Evolutionary conservation across 2,888 invertebrate species (phyloP), one percentile per base, ranked within the genome.

Genomic region (Tachina lurida): DNA sequence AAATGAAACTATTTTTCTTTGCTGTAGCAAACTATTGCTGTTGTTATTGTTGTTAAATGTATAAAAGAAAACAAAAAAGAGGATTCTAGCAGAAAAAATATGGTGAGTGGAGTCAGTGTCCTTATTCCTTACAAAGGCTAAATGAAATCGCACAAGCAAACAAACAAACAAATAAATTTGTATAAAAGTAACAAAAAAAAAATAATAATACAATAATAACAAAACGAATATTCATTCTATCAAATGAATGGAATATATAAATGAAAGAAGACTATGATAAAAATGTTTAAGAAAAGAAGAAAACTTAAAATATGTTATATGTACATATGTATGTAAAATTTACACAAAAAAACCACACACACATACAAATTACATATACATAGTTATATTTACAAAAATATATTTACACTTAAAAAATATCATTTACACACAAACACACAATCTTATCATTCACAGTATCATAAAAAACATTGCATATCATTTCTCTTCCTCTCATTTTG

Each of bases 71-170:
- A 60, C 7, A 68, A 74, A 73, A 31, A 60, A 67, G 62, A 49
- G 63, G 77, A 71, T 73, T 83, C 65, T 45, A 76, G 52, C 47
- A 85, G 41, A 75, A 76, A 31, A 70, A 77, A 84, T 76, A 77
- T 84, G 80, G 71, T 86, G 84, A 80, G 73, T 83, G 81, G 84
- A 87, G 87, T 87, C 87, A 88, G 86, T 87, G 87, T 88, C 88
- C 87, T 88, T 87, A 88, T 85, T 87, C 87, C 88, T 87, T 88
- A 86, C 79, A 87, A 87, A 88, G 87, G 87, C 84, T 82, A 87
- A 87, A 81, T 84, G 83, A 76, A 82, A 70, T 63, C 68, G 74
- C 79, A 82, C 78, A 81, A 82, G 77, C 68, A 84, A 84, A 81
- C 63, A 60, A 76, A 84, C 45, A 63, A 52, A 67, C n/a, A 78